Base-by-base conservation (phyloP, 2,797 vertebrate genomes). In the Acrossocheilus wenchowensis region DNA sequence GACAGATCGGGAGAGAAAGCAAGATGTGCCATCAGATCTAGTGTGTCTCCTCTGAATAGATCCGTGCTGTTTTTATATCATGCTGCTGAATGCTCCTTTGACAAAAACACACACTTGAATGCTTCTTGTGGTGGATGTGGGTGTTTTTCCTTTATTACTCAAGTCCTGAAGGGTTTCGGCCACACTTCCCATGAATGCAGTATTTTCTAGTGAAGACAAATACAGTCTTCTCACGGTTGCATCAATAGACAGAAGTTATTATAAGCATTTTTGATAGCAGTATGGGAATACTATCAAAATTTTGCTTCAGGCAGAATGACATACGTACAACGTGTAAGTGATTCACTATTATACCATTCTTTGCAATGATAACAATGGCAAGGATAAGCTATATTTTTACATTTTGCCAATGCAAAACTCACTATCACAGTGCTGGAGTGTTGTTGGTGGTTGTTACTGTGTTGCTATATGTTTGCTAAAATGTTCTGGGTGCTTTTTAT, bases 291-390 rank as follows among this genome's bases (percentile, higher is more conserved):
- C 54, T 45, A 62, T 36, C 54, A 62, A 83, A 83, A 74, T 36
- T 36, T 19, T 64, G 82, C 82, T 75, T 83, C 12, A 74, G 82
- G 71, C 82, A 64, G 14, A 82, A 82, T 78, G 75, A 78, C 6
- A 52, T 57, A 36, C 0, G 11, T 57, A 30, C 26, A 4, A 15
- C 26, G 2, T 7, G 41, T 78, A 26, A 26, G 36, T 14, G n/a
- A 73, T 30, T 57, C 50, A 57, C 52, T 57, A 12, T 60, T 54
- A 26, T 57, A 11, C 48, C 66, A 52, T 17, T 39, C 52, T 8
- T 21, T 60, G n/a, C 17, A 60, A 12, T 62, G 36, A 57, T 43
- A 73, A 83, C 23, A 62, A 15, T 62, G n/a, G n/a, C 4, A 34
- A 45, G 52, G 21, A 43, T 43, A 26, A 81, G 12, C 26, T 34